A percentile compares a stretch with the other conserved stretches of the same genome.
These are phyloP conservation scores for Drosophila melanocephala DNA, from an alignment of 2,888 invertebrate species.

Conservation along the genomic window DNA sequence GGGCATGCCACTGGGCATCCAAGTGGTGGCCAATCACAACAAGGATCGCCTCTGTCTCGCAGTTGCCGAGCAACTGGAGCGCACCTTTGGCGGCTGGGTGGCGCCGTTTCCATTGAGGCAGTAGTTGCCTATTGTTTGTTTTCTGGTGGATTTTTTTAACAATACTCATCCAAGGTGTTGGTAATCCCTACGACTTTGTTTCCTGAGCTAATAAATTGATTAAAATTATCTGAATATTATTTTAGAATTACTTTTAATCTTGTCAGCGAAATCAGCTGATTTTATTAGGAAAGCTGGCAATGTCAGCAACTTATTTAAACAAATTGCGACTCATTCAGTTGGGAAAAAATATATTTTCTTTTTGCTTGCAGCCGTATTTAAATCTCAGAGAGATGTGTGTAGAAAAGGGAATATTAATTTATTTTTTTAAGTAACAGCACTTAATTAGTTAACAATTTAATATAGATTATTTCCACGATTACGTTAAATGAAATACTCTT, in stretches of 20 bases:
- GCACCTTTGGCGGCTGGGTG: slow-evolving; percentile 95
- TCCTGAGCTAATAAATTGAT: neutral
- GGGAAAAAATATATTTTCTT: neutral
- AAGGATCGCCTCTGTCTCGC: slow-evolving; percentile 95
- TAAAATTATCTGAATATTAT: neutral
- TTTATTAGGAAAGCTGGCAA: neutral
- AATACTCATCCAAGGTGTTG: slow-evolving; percentile 52
- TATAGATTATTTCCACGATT: neutral
- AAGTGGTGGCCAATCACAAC: slow-evolving; percentile 92
- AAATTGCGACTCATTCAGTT: neutral
- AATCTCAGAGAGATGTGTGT: neutral
- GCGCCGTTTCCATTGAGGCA: slow-evolving; percentile 87
- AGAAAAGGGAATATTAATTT: neutral
- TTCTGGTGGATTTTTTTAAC: neutral
- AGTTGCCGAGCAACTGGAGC: slow-evolving; percentile 95
- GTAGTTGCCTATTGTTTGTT: slow-evolving; percentile 18
- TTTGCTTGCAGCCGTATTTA: neutral
- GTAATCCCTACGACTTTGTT: slow-evolving; percentile 44
- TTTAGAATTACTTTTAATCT: slow-evolving; percentile 10
- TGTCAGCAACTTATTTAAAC: neutral
- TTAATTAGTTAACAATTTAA: neutral
- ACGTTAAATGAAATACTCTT: neutral
- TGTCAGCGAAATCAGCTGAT: slow-evolving; percentile 5
- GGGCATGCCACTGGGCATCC: slow-evolving; percentile 95
- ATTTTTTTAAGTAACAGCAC: neutral